Conservation (phyloP, 1,140 invertebrate genomes). For the Eriosoma lanigerum region DNA sequence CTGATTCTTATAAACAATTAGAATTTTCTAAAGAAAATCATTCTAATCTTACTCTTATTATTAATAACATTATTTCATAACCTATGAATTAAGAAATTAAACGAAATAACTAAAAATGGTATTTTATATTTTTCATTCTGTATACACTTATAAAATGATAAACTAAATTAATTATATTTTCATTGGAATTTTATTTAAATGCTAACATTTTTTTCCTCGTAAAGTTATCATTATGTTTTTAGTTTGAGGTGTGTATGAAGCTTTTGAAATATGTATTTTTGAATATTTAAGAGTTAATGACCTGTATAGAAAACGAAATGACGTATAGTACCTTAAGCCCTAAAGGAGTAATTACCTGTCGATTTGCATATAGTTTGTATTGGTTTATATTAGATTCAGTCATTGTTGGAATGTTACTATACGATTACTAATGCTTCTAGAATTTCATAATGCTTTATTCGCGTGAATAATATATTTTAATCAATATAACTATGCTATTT, state of each 20-base stretch:
- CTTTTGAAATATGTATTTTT: neutral
- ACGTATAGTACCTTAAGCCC: neutral
- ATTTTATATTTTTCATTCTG: neutral
- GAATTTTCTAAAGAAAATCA: no score
- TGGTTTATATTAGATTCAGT: neutral
- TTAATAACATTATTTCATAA: no score
- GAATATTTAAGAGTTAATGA: constrained; percentile 20
- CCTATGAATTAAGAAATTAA: no score
- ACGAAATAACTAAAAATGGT: neutral
- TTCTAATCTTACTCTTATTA: no score
- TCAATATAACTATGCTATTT: neutral
- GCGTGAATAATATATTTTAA: neutral
- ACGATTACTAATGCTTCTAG: neutral
- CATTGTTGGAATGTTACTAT: neutral
- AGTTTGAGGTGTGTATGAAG: no score
- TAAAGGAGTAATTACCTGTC: constrained; percentile 11
- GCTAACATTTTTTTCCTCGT: neutral
- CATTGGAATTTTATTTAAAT: neutral
- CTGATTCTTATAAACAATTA: no score
- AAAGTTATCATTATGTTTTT: neutral
- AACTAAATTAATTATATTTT: neutral
- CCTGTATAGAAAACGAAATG: constrained; percentile 14
- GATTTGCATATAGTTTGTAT: neutral
- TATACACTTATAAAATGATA: neutral
- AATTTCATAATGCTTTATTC: neutral